phyloP scores from a whole-genome alignment of 2,888 invertebrate species.

The Tiliacea aurago region DNA sequence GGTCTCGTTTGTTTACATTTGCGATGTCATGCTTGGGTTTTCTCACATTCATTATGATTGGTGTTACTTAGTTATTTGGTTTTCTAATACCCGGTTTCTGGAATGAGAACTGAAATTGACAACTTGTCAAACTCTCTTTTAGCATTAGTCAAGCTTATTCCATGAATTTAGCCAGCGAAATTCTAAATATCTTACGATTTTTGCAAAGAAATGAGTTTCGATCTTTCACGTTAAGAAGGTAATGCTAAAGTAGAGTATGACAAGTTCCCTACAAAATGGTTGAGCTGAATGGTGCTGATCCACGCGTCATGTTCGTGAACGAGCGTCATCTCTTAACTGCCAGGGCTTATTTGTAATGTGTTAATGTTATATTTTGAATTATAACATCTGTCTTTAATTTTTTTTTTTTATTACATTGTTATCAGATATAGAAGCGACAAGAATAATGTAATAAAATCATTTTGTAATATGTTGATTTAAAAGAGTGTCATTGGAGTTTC shows the following conservation, averaged over 20 bases:
- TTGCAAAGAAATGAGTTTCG: not conserved
- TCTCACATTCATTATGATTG: constrained; percentile 4
- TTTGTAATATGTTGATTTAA: too few relatives aligned
- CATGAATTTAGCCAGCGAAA: not conserved
- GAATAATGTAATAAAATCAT: too few relatives aligned
- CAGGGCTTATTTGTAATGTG: too few relatives aligned
- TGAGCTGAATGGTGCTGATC: too few relatives aligned
- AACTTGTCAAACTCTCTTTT: not conserved
- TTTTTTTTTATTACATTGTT: too few relatives aligned
- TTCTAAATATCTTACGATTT: not conserved
- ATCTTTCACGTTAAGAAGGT: not conserved
- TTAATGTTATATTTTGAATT: too few relatives aligned
- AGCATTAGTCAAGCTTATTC: not conserved
- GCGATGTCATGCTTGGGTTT: constrained; percentile 15
- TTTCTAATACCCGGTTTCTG: not conserved
- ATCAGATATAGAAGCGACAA: too few relatives aligned
- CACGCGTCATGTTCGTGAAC: too few relatives aligned
- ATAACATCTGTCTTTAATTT: too few relatives aligned
- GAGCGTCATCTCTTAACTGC: too few relatives aligned
- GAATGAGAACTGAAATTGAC: not conserved
- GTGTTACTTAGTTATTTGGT: constrained; percentile 8
- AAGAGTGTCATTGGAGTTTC: too few relatives aligned
- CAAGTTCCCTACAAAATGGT: too few relatives aligned
- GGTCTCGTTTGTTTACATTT: constrained; percentile 36
- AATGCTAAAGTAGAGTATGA: not conserved